A percentile compares a stretch with the other conserved stretches of the same genome.
Evolutionary conservation across 1,140 invertebrate species (phyloP).

Genomic region (Drosophila arizonae): DNA sequence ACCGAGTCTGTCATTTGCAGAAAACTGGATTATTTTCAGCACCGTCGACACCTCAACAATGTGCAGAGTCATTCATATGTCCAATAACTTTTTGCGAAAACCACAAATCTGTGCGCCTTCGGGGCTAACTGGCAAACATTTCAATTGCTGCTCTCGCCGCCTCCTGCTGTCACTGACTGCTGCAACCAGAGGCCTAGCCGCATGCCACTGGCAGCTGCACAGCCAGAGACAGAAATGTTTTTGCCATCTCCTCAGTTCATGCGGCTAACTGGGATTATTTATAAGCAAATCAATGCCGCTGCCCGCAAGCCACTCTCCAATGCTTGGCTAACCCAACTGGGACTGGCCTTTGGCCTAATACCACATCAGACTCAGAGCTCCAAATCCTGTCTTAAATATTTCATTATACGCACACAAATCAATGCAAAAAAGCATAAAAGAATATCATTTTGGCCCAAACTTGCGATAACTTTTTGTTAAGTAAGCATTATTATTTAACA

Average conservation of each 20-base stretch:
- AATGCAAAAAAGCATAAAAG: background rate
- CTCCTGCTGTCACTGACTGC: background rate
- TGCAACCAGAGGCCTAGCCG: too few relatives aligned
- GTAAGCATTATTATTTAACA: background rate
- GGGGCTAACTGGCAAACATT: background rate
- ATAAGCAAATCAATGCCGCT: too few relatives aligned
- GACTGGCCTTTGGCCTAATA: too few relatives aligned
- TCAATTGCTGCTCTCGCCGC: background rate
- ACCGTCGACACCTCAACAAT: too few relatives aligned
- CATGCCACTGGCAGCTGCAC: too few relatives aligned
- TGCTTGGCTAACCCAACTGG: too few relatives aligned
- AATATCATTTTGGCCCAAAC: too few relatives aligned
- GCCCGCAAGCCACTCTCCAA: too few relatives aligned
- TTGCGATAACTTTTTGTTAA: background rate
- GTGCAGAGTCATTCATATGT: background rate
- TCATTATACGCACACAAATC: background rate
- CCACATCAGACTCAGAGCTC: background rate
- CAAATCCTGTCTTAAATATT: background rate
- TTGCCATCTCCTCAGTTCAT: too few relatives aligned
- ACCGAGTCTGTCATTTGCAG: background rate
- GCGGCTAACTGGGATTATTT: too few relatives aligned
- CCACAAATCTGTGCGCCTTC: background rate
- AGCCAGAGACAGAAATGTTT: too few relatives aligned
- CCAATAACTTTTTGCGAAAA: background rate
- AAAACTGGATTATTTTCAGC: too few relatives aligned